Conservation (phyloP, 2,888 invertebrate genomes). For the Rhabditoides inermis region DNA sequence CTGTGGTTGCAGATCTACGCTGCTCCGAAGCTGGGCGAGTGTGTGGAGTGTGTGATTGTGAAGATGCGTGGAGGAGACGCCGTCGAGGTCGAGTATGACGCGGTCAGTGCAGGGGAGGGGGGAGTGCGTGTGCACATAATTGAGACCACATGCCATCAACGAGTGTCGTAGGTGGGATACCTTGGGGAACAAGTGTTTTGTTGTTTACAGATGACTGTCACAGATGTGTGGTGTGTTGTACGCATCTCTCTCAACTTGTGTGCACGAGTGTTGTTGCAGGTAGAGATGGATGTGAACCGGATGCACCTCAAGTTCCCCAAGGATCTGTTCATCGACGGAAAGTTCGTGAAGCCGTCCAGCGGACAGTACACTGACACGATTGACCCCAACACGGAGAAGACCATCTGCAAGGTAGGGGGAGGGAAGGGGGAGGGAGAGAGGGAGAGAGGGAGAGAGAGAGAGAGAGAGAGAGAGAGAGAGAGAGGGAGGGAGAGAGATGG, state of each 20-base stretch:
- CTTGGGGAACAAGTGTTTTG: too few relatives aligned
- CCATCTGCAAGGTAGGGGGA: slow-evolving; percentile 59
- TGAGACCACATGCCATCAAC: too few relatives aligned
- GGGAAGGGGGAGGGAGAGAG: slow-evolving; percentile 60
- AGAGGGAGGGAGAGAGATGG: neutral
- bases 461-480: neutral
- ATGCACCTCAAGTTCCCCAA: slow-evolving; percentile 76
- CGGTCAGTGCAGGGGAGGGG: too few relatives aligned
- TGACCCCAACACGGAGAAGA: slow-evolving; percentile 76
- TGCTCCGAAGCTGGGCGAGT: slow-evolving; percentile 79
- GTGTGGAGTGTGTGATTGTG: slow-evolving; percentile 64
- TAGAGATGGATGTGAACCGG: slow-evolving; percentile 68
- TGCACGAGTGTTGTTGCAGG: slow-evolving; percentile 12
- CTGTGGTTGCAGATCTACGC: slow-evolving; percentile 67
- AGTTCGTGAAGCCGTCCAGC: slow-evolving; percentile 68
- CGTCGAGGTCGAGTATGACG: slow-evolving; percentile 35
- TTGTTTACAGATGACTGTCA: too few relatives aligned
- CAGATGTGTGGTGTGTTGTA: too few relatives aligned
- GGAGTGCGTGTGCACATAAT: too few relatives aligned
- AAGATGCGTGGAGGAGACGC: slow-evolving; percentile 59
- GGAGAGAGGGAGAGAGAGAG: neutral
- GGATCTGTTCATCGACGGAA: slow-evolving; percentile 82
- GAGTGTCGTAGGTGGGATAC: too few relatives aligned
- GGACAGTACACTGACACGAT: slow-evolving; percentile 63
- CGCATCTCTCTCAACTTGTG: too few relatives aligned